Base-by-base conservation (phyloP, 2,888 invertebrate species). In the Drosophila percnosoma region DNA sequence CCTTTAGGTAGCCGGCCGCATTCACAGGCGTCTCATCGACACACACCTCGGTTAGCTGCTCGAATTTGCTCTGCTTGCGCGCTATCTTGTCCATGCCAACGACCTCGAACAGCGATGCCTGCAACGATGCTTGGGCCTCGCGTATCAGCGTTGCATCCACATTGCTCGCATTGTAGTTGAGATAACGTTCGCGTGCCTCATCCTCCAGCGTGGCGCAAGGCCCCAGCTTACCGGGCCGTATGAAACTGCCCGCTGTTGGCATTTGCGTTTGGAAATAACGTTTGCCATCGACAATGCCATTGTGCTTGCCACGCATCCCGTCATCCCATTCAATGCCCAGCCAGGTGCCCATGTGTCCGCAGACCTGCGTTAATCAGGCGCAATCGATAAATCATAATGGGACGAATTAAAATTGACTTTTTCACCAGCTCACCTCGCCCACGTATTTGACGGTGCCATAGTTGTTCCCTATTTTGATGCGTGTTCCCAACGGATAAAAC, bases 291-390 rank as follows among this genome's bases (percentile, higher is more conserved):
- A 98, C 95, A 51, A 94, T 95, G 0, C 99, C 99, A 94, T 98
- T 96, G 91, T 99, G 99, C 92, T 98, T 99, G 2, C 99, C 99
- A 86, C 99, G 94, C 10, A 94, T 93, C 4, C 95, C 94, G 87
- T 98, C 96, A 92, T 99, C 99, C 99, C 99, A 99, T 92, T 99
- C 99, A n/a, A 99, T 95, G 1, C 99, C 99, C 65, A 98, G 94
- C 99, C 99, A 99, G 36, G 94, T 91, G 51, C 97, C 97, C 67
- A 94, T 93, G 86, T 96, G 95, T 0, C 96, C 96, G 72, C 95
- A 94, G 61, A 95, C 95, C 93, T 93, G 63, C 21, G 67, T 45
- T 4, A 31, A 24, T 24, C 45, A 15, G 45, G 1, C 3, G 34
- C 21, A 64, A 40, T 36, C 24, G 13, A 45, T 36, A 51, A 13